phyloP scores from a whole-genome alignment of 2,113 vertebrate genomes.

The Plecotus auritus region DNA sequence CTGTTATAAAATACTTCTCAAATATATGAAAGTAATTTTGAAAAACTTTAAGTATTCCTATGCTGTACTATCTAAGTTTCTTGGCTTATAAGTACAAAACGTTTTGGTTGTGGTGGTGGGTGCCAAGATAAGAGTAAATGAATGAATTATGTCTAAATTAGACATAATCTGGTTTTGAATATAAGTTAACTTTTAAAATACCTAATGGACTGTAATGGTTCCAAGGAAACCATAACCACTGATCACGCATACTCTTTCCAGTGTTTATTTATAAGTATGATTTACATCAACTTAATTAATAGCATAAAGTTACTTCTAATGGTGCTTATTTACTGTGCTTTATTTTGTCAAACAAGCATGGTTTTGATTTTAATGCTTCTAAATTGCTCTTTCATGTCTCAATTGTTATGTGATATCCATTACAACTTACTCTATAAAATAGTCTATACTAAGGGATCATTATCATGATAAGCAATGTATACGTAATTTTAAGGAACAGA shows the following conservation, averaged over 20 bases:
- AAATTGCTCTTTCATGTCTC: not conserved
- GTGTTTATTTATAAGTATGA: not conserved
- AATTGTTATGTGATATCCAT: not conserved
- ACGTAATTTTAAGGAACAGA: not conserved
- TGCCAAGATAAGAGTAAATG: not conserved
- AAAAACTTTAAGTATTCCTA: not conserved
- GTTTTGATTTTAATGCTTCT: not conserved
- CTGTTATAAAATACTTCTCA: not conserved
- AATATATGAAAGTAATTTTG: not conserved
- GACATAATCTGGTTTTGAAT: not conserved
- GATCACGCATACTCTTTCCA: not conserved
- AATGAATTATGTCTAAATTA: constrained; percentile 17
- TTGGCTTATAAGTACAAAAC: not conserved
- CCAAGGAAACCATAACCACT: not conserved
- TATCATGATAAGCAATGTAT: not conserved
- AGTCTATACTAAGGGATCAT: not conserved
- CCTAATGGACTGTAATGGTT: not conserved
- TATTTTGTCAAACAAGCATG: not conserved
- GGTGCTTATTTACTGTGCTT: not conserved
- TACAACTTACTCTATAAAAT: not conserved
- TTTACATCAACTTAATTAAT: not conserved
- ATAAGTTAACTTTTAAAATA: constrained; percentile 17
- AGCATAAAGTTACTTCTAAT: not conserved
- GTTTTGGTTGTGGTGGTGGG: not conserved
- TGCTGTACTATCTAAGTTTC: not conserved